Conservation (phyloP, 1,140 invertebrate species). For the Dysdera silvatica region DNA sequence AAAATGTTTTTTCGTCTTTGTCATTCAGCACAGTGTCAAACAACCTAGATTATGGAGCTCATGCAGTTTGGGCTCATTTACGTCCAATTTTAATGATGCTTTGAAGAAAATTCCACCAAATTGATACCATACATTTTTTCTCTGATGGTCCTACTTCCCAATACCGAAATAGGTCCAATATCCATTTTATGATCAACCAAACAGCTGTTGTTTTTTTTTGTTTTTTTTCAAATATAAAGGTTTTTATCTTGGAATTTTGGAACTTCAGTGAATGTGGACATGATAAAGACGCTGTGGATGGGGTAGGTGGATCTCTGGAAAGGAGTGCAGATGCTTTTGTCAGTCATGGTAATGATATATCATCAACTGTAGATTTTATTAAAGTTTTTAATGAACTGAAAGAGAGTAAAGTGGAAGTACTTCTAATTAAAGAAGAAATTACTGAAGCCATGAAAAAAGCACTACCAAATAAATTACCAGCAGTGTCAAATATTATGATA, state of each 20-base stretch:
- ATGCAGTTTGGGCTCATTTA: background rate
- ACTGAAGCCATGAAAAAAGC: too few species aligned
- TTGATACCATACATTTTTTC: conserved; percentile 1
- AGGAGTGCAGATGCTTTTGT: background rate
- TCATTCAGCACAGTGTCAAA: background rate
- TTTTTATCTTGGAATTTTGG: background rate
- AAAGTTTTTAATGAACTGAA: background rate
- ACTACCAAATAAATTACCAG: too few species aligned
- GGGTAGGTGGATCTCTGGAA: background rate
- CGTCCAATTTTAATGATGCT: background rate
- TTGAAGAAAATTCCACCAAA: background rate
- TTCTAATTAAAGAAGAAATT: background rate
- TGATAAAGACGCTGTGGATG: background rate
- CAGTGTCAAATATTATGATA: too few species aligned
- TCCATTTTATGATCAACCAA: background rate
- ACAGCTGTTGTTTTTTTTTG: too few species aligned
- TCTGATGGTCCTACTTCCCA: background rate
- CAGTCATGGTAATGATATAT: background rate
- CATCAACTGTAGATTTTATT: background rate
- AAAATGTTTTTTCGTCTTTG: background rate
- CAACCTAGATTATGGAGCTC: background rate
- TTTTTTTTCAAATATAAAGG: background rate
- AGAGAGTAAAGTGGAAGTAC: background rate
- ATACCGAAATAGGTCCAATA: background rate
- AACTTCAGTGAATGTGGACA: background rate